Conservation (phyloP, 1,140 invertebrate species). For the Geopemphigus sp. region DNA sequence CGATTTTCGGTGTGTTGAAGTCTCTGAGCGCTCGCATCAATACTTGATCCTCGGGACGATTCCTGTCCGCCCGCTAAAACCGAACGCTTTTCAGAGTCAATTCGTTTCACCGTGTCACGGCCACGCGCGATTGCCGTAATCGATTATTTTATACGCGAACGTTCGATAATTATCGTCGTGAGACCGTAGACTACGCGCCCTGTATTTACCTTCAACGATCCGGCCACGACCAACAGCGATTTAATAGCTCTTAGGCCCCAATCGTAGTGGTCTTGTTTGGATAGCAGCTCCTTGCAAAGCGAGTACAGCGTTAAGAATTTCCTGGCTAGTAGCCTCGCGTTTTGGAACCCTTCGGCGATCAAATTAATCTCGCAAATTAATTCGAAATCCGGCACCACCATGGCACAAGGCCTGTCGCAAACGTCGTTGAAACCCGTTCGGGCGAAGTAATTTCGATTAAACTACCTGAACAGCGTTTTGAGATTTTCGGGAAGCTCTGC, state of each 20-base stretch:
- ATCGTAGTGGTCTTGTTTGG: conserved; percentile 93
- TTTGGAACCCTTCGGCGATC: conserved; percentile 87
- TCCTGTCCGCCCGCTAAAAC: conserved; percentile 63
- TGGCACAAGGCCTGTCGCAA: conserved; percentile 75
- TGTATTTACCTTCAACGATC: conserved; percentile 69
- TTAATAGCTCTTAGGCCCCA: conserved; percentile 92
- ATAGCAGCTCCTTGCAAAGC: conserved; percentile 80
- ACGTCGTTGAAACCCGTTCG: not conserved
- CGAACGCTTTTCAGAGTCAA: no score
- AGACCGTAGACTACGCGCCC: no score
- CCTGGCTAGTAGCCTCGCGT: conserved; percentile 76
- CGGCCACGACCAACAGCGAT: conserved; percentile 87
- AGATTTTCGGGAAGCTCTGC: conserved; percentile 83
- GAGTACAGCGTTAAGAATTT: conserved; percentile 91
- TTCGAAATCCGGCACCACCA: conserved; percentile 92
- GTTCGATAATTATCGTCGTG: no score
- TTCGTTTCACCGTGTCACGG: no score
- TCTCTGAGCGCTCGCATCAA: conserved; percentile 82
- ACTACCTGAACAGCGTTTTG: conserved; percentile 66
- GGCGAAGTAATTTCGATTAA: not conserved
- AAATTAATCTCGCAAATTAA: conserved; percentile 93
- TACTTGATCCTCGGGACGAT: conserved; percentile 73
- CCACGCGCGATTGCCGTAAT: no score
- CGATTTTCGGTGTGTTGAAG: conserved; percentile 91
- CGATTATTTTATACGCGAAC: no score